Evolutionary conservation across 2,113 vertebrate species (phyloP), one percentile per base, ranked within the genome.

Genomic region (Terrapene triunguis): DNA sequence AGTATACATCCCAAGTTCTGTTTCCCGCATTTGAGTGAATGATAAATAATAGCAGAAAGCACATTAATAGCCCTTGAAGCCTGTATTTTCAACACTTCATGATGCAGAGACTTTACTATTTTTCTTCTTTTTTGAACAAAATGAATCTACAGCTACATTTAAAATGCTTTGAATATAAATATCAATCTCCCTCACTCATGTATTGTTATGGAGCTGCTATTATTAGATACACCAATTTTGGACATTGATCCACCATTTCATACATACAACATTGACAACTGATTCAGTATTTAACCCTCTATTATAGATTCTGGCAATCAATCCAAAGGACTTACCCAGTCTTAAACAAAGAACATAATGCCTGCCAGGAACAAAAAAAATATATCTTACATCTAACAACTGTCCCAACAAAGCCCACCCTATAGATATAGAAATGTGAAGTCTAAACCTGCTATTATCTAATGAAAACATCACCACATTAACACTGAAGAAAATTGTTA

Each of bases 1-100:
- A 10, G 81, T 50, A 6, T 80, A 53, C n/a, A 62, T 8, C 80
- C 5, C 5, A 83, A 57, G 5, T 72, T 4, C 6, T 78, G 0
- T 85, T 94, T 87, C 22, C 88, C 62, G 9, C 4, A 78, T 82
- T 91, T 92, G 32, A 86, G 79, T 35, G 10, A 81, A 93, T 2
- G 44, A 72, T 29, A 42, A 89, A 74, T 29, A 72, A 44, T 14
- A 29, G 42, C 74, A 78, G 42, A 78, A 78, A 44, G 69, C 11
- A 25, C 42, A 78, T 25, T 47, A 6, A 1, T 13, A 44, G 53
- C 74, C 9, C 35, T 81, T 0, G 19, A 54, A 84, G 9, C 3
- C 4, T 79, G 3, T n/a, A 27, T 69, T 90, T 81, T 21, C 35
- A 90, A 76, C 24, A 47, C 42, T 78, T 78, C 44, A n/a, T 59